A percentile compares a stretch with the other conserved stretches of the same genome.
Conservation (phyloP, 2,113 vertebrate genomes). For the Spilogale gracilis region DNA sequence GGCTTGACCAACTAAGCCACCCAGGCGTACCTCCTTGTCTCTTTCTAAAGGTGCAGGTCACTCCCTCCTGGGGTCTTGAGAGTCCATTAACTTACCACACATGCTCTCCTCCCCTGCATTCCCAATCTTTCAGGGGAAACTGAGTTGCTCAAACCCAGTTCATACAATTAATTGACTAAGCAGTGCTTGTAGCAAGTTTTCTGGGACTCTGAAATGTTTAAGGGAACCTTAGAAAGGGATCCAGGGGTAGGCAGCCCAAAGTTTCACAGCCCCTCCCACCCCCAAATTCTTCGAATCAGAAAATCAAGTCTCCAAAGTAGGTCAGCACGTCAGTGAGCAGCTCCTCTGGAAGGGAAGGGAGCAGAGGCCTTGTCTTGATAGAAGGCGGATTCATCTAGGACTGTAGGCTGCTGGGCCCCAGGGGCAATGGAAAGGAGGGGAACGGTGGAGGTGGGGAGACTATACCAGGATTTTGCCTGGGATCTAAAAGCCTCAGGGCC, state of each 20-base stretch:
- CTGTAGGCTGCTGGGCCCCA: conserved; percentile 8
- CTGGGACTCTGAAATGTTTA: conserved; percentile 41
- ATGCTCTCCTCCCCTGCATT: background rate
- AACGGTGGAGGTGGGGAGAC: background rate
- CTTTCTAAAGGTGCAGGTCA: background rate
- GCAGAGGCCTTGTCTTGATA: conserved; percentile 73
- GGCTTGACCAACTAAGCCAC: too few relatives aligned
- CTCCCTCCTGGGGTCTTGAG: background rate
- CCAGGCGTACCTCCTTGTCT: background rate
- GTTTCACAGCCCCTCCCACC: conserved; percentile 74
- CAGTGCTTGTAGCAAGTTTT: conserved; percentile 47
- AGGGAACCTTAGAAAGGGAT: conserved; percentile 57
- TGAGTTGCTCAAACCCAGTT: background rate
- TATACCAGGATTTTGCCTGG: background rate
- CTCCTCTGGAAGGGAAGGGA: conserved; percentile 70
- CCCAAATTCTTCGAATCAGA: conserved; percentile 80
- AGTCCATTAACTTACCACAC: background rate
- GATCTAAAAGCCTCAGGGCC: conserved; percentile 36
- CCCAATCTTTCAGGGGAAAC: background rate
- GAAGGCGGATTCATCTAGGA: conserved; percentile 63
- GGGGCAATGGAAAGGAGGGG: background rate
- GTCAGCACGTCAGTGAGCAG: conserved; percentile 73
- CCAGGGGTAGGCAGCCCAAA: conserved; percentile 65
- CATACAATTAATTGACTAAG: background rate
- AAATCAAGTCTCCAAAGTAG: conserved; percentile 80